phyloP scores from a whole-genome alignment of 2,888 invertebrate species.

The Ditylenchus weischeri region DNA sequence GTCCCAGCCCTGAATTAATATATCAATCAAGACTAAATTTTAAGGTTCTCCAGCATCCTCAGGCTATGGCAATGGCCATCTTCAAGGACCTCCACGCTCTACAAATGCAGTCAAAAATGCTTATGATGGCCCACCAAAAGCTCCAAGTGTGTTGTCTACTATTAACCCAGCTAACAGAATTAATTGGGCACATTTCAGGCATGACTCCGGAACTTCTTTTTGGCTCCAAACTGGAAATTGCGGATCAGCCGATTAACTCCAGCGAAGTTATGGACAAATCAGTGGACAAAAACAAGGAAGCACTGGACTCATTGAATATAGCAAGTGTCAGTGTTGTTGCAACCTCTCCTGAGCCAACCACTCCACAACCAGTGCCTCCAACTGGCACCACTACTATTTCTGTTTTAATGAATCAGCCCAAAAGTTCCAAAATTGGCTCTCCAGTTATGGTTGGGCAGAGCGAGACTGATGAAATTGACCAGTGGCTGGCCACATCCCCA shows the following conservation, averaged over 20 bases:
- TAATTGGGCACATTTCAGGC: slow-evolving; percentile 11
- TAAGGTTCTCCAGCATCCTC: not conserved
- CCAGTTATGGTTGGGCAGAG: not conserved
- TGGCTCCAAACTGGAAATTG: slow-evolving; percentile 17
- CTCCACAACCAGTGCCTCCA: not conserved
- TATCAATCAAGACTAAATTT: not conserved
- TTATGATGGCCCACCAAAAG: slow-evolving; percentile 18
- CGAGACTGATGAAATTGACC: not conserved
- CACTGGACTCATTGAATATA: not conserved
- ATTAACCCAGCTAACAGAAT: too few species aligned
- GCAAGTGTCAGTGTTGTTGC: too few species aligned
- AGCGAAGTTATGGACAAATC: not conserved
- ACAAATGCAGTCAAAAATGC: not conserved
- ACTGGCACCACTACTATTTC: not conserved
- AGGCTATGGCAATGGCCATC: not conserved
- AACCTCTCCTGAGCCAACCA: not conserved
- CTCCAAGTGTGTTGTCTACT: slow-evolving; percentile 18
- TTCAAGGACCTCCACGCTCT: not conserved
- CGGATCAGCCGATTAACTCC: slow-evolving; percentile 14
- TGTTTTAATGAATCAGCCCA: not conserved
- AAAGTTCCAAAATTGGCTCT: not conserved
- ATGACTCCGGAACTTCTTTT: slow-evolving; percentile 35
- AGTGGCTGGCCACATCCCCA: slow-evolving; percentile 1
- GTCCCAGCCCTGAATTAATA: too few species aligned
- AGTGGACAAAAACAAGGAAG: not conserved